These are phyloP conservation scores for Cephus pygmeus DNA, from an alignment of 2,888 invertebrate species.

Conservation along the genomic window DNA sequence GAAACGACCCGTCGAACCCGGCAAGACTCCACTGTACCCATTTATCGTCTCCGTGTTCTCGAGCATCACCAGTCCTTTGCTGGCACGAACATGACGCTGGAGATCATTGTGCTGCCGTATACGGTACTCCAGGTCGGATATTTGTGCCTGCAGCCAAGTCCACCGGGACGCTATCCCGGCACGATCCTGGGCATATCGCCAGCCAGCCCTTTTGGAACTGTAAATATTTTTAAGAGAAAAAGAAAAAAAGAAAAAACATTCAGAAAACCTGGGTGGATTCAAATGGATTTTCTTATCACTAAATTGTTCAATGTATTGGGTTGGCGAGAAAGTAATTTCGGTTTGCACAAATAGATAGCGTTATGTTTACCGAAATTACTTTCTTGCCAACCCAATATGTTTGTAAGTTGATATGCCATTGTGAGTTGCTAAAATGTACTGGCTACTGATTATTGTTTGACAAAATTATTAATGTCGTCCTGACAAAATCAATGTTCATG, in stretches of 20 bases:
- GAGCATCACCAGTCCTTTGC: slow-evolving; percentile 73
- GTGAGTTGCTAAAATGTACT: background rate
- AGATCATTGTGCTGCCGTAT: slow-evolving; percentile 89
- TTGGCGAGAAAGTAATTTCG: no score
- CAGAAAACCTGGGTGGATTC: background rate
- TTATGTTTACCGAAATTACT: no score
- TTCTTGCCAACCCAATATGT: background rate
- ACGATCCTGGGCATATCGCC: slow-evolving; percentile 83
- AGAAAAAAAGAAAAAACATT: slow-evolving; percentile 7
- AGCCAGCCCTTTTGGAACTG: slow-evolving; percentile 85
- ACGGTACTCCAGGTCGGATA: slow-evolving; percentile 90
- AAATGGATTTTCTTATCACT: background rate
- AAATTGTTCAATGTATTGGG: background rate
- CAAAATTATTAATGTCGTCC: no score
- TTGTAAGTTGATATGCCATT: background rate
- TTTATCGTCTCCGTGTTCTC: slow-evolving; percentile 67
- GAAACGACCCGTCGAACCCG: slow-evolving; percentile 67
- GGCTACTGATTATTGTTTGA: background rate
- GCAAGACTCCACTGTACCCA: slow-evolving; percentile 76
- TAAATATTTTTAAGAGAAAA: slow-evolving; percentile 47
- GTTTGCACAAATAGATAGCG: no score
- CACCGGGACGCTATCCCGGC: slow-evolving; percentile 87
- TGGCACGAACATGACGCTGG: slow-evolving; percentile 74
- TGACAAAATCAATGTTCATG: background rate
- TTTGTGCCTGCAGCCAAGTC: slow-evolving; percentile 94